phyloP scores from a whole-genome alignment of 2,113 vertebrate species.

The Microcebus lehilahytsara region DNA sequence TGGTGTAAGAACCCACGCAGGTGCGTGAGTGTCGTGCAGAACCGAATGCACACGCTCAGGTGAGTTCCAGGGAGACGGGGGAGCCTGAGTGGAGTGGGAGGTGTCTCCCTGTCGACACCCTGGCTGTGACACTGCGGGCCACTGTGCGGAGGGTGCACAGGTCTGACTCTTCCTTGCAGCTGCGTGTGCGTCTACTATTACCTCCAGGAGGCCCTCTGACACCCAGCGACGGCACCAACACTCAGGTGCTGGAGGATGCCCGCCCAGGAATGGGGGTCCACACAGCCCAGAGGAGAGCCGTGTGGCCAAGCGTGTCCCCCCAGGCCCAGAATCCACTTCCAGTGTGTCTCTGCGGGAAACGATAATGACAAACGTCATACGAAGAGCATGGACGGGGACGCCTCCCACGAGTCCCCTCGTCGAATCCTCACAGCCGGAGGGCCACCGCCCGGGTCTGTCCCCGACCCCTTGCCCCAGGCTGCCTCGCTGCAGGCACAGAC shows the following conservation, averaged over 20 bases:
- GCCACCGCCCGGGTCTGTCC: accelerated
- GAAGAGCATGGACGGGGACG: accelerated
- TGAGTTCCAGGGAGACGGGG: accelerated
- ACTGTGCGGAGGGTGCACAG: accelerated
- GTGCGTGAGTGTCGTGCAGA: accelerated
- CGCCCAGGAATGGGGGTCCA: accelerated
- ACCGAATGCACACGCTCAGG: accelerated
- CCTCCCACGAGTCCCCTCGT: accelerated
- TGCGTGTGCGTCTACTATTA: accelerated
- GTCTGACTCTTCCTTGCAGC: accelerated
- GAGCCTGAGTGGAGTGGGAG: accelerated
- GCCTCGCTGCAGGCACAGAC: accelerated
- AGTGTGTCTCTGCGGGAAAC: neutral
- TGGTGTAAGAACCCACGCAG: accelerated
- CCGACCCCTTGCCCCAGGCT: accelerated
- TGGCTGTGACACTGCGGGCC: accelerated
- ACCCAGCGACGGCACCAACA: accelerated
- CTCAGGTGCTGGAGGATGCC: accelerated
- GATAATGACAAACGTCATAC: accelerated
- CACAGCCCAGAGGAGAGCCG: accelerated
- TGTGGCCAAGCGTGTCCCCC: accelerated
- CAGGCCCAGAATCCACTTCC: neutral
- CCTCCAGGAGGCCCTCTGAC: neutral
- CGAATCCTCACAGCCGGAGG: accelerated
- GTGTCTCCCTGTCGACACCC: accelerated